Evolutionary conservation across 2,797 vertebrate genomes (phyloP).

Genomic region (Helarctos malayanus): DNA sequence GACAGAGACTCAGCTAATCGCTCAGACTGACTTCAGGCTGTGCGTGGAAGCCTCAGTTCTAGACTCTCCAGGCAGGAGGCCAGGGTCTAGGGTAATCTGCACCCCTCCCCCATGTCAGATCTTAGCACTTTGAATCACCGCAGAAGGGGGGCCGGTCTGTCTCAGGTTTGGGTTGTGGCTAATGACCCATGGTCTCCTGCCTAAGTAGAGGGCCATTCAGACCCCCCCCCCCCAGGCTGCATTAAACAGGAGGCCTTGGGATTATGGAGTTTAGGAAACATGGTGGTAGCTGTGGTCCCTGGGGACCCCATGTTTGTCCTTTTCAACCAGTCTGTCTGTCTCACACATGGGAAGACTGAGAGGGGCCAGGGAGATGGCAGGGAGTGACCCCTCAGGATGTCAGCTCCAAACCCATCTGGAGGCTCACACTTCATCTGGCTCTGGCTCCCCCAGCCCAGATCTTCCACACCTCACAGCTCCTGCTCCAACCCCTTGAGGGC

Average conservation of each 20-base stretch:
- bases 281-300: neutral
- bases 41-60: neutral
- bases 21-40: neutral
- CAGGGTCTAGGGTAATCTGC: neutral
- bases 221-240: neutral
- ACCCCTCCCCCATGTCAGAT: neutral
- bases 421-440: neutral
- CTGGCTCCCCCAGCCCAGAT: neutral
- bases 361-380: neutral
- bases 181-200: neutral
- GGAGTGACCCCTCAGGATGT: neutral
- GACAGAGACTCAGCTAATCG: neutral
- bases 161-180: neutral
- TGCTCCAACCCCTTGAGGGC: neutral
- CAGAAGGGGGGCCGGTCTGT: neutral
- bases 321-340: neutral
- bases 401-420: neutral
- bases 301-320: neutral
- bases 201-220: neutral
- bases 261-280: neutral
- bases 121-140: neutral
- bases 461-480: conserved; percentile 28
- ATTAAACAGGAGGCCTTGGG: neutral
- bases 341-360: neutral
- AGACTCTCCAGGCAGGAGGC: neutral